A percentile compares a stretch with the other conserved stretches of the same genome.
These are phyloP conservation scores for Sphyrna mokarran DNA, from an alignment of 2,113 vertebrate genomes.

Conservation along the genomic window DNA sequence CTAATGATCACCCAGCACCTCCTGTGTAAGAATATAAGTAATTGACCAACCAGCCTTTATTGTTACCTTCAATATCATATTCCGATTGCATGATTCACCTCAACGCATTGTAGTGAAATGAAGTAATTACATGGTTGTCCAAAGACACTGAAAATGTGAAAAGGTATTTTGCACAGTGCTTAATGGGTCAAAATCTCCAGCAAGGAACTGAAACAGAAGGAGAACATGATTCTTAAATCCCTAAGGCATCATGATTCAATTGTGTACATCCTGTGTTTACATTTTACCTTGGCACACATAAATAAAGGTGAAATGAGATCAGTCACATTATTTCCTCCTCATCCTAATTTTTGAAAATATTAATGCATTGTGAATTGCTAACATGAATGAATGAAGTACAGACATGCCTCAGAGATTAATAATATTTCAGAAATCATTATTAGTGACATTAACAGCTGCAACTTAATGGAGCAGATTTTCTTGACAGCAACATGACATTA, in stretches of 20 bases:
- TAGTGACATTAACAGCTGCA: background rate
- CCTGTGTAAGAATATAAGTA: background rate
- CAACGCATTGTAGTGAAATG: background rate
- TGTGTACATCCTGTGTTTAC: background rate
- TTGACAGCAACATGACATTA: too few relatives aligned
- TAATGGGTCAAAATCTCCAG: background rate
- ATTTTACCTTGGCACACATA: background rate
- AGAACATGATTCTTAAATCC: background rate
- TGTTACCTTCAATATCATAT: background rate
- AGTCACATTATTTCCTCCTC: background rate
- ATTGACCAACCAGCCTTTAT: background rate
- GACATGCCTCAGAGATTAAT: background rate
- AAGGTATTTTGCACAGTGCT: background rate
- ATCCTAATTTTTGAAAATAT: background rate
- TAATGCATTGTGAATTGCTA: background rate
- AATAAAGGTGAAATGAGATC: background rate
- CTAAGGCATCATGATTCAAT: background rate
- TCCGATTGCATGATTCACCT: background rate
- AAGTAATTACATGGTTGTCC: background rate
- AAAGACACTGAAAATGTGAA: background rate
- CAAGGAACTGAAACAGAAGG: background rate
- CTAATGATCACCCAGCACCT: background rate
- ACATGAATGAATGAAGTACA: background rate
- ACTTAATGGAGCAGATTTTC: background rate
- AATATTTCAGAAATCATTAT: background rate